Evolutionary conservation across 2,888 invertebrate species (phyloP).

Genomic region (Brachyopa scutellaris): DNA sequence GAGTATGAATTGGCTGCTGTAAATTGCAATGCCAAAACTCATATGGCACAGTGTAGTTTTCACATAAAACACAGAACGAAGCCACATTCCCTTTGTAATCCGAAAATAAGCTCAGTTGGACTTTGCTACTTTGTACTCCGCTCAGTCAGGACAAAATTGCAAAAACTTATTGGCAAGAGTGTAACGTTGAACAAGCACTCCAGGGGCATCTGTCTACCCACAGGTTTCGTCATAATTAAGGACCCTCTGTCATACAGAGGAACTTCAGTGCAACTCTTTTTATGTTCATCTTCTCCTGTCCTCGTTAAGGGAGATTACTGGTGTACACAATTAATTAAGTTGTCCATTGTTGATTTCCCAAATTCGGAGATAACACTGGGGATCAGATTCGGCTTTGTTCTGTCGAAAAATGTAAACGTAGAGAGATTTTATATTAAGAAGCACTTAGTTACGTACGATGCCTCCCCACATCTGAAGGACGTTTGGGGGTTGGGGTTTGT

Average conservation of each 20-base stretch:
- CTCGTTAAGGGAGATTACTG: constrained; percentile 13
- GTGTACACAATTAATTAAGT: constrained; percentile 37
- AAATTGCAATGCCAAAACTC: constrained; percentile 16
- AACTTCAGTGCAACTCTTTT: not conserved
- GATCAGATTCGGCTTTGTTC: too few relatives aligned
- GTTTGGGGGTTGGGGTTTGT: too few relatives aligned
- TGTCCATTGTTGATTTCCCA: constrained; percentile 16
- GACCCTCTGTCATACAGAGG: not conserved
- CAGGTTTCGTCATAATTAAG: not conserved
- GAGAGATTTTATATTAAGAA: too few relatives aligned
- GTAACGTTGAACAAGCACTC: too few relatives aligned
- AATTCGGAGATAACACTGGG: not conserved
- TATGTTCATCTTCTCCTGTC: too few relatives aligned
- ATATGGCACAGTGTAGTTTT: constrained; percentile 2
- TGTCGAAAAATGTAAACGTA: too few relatives aligned
- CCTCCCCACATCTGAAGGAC: too few relatives aligned
- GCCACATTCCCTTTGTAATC: not conserved
- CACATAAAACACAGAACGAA: constrained; percentile 14
- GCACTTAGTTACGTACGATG: too few relatives aligned
- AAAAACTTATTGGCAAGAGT: not conserved
- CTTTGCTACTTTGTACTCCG: not conserved
- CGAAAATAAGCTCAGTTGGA: constrained; percentile 1
- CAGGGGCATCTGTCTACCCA: not conserved
- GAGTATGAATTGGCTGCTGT: too few relatives aligned
- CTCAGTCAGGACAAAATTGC: not conserved